phyloP scores from a whole-genome alignment of 2,888 invertebrate species.

The Balanococcus diminutus region DNA sequence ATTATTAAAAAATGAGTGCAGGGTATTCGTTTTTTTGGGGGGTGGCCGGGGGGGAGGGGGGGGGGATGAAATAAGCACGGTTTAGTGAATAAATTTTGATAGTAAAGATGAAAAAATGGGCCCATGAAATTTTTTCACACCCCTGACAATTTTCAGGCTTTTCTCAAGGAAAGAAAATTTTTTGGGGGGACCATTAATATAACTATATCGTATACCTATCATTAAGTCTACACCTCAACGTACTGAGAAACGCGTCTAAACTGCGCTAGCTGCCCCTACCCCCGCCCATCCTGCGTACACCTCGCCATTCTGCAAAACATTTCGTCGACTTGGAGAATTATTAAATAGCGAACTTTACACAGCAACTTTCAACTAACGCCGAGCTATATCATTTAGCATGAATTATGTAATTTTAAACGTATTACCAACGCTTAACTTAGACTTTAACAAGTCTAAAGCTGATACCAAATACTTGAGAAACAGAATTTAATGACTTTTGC shows the following conservation, averaged over 20 bases:
- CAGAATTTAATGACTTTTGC: constrained; percentile 31
- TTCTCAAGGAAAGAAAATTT: too few relatives aligned
- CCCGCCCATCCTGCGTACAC: background rate
- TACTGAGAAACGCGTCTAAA: background rate
- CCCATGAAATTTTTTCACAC: too few relatives aligned
- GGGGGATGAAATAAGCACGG: too few relatives aligned
- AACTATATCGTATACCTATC: constrained; percentile 11
- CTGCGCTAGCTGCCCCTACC: background rate
- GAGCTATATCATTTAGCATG: constrained; percentile 32
- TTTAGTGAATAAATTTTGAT: too few relatives aligned
- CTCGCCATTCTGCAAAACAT: background rate
- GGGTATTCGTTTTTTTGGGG: too few relatives aligned
- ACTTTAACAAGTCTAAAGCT: constrained; percentile 28
- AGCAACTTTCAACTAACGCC: constrained; percentile 8
- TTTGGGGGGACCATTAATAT: too few relatives aligned
- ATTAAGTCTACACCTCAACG: background rate
- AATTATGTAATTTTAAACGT: constrained; percentile 43
- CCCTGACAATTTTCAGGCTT: too few relatives aligned
- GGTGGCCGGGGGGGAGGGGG: too few relatives aligned
- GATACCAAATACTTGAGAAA: constrained; percentile 11
- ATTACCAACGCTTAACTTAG: constrained; percentile 32
- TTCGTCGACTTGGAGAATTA: constrained; percentile 32
- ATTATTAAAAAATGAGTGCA: too few relatives aligned
- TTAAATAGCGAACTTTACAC: constrained; percentile 41
- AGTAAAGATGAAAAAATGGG: too few relatives aligned